A percentile compares a stretch with the other conserved stretches of the same genome.
Evolutionary conservation across 2,113 vertebrate genomes (phyloP).

Genomic region (Heptranchias perlo): DNA sequence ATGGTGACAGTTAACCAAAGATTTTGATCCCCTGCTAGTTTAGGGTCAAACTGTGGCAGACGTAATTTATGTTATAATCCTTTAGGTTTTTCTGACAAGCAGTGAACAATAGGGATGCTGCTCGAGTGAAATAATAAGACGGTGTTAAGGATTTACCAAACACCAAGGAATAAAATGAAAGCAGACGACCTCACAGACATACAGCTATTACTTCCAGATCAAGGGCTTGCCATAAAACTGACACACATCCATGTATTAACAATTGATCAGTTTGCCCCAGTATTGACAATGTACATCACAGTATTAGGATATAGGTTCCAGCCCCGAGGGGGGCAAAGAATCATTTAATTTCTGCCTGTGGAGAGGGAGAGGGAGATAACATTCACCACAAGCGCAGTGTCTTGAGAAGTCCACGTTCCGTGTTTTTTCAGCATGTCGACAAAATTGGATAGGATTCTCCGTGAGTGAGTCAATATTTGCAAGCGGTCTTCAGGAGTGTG

Average conservation of each 20-base stretch:
- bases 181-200: neutral
- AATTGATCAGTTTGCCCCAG: neutral
- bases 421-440: neutral
- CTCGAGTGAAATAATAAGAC: neutral
- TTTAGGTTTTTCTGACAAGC: neutral
- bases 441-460: neutral
- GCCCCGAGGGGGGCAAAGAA: neutral
- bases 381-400: neutral
- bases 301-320: neutral
- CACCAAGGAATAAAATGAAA: neutral
- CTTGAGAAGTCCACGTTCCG: neutral
- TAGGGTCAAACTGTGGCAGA: neutral
- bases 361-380: neutral
- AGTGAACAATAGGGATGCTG: neutral
- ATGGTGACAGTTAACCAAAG: neutral
- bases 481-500: neutral
- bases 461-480: neutral
- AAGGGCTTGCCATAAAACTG: neutral
- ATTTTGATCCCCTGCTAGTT: neutral
- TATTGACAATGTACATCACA: neutral
- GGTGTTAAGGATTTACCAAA: conserved; percentile 19
- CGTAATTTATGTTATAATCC: neutral
- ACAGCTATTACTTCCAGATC: neutral
- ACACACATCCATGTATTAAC: neutral
- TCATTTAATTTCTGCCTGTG: neutral